These are phyloP conservation scores for Magallana nippona DNA, from an alignment of 2,888 invertebrate genomes.

Conservation along the genomic window DNA sequence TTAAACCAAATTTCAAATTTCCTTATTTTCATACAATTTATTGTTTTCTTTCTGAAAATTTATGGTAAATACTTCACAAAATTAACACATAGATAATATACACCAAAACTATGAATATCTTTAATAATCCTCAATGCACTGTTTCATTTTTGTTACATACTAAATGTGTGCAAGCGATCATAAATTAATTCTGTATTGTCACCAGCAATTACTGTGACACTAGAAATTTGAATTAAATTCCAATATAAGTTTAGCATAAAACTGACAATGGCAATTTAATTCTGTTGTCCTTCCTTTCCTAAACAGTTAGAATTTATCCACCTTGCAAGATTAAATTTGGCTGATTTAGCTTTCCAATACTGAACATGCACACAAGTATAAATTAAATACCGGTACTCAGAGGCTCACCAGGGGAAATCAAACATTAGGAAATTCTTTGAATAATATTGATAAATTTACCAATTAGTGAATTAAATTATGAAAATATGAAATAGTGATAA, in stretches of 20 bases:
- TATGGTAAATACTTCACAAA: no score
- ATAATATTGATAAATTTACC: conserved; percentile 5
- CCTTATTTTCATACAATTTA: no score
- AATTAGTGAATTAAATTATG: neutral
- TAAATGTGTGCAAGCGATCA: neutral
- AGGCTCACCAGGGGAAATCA: neutral
- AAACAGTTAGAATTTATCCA: conserved; percentile 15
- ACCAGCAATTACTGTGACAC: neutral
- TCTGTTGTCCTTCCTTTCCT: conserved; percentile 13
- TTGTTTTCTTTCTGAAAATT: no score
- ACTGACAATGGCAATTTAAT: conserved; percentile 21
- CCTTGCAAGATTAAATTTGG: conserved; percentile 17
- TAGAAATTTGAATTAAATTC: neutral
- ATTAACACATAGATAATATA: no score
- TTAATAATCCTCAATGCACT: no score
- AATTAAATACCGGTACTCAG: neutral
- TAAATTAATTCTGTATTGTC: neutral
- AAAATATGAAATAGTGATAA: neutral
- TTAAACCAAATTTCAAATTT: no score
- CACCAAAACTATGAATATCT: no score
- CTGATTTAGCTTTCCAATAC: conserved; percentile 17
- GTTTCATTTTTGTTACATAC: no score
- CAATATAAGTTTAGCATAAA: neutral
- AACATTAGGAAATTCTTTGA: neutral
- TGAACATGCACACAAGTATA: conserved; percentile 17